phyloP scores from a whole-genome alignment of 2,797 vertebrate genomes.

The Anolis apletophallus region DNA sequence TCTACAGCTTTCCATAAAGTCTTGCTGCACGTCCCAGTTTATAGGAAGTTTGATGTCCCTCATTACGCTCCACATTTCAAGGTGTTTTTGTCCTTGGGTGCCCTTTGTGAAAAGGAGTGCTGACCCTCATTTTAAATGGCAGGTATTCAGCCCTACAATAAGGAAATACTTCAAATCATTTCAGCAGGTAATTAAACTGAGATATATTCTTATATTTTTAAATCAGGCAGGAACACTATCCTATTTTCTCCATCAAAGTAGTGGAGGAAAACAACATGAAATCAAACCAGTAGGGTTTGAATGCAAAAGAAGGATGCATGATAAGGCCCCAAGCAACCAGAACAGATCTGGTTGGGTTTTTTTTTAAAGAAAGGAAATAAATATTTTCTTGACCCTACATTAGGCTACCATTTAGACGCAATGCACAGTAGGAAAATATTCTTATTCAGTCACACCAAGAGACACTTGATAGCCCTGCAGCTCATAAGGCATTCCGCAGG shows the following conservation, averaged over 20 bases:
- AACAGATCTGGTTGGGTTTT: background rate
- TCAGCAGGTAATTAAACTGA: slow-evolving; percentile 28
- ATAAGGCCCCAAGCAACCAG: background rate
- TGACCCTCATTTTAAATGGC: slow-evolving; percentile 20
- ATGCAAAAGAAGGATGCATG: background rate
- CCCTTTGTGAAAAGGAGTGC: slow-evolving; percentile 16
- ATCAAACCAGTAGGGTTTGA: background rate
- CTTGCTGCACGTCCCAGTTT: slow-evolving; percentile 29
- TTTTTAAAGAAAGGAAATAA: background rate
- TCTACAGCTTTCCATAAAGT: background rate
- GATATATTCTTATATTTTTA: too few relatives aligned
- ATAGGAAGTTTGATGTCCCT: slow-evolving; percentile 29
- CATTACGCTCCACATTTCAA: slow-evolving; percentile 25
- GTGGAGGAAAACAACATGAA: background rate
- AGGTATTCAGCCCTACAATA: background rate
- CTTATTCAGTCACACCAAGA: background rate
- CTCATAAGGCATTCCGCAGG: slow-evolving; percentile 20
- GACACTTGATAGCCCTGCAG: background rate
- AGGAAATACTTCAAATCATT: slow-evolving; percentile 22
- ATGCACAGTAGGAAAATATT: background rate
- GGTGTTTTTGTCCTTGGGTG: slow-evolving; percentile 25
- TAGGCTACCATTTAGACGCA: slow-evolving; percentile 1
- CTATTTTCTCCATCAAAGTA: background rate
- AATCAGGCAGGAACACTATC: background rate
- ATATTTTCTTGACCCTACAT: slow-evolving; percentile 4